Evolutionary conservation across 2,888 invertebrate genomes (phyloP), one percentile per base, ranked within the genome.

Genomic region (Drosophila kokeensis): DNA sequence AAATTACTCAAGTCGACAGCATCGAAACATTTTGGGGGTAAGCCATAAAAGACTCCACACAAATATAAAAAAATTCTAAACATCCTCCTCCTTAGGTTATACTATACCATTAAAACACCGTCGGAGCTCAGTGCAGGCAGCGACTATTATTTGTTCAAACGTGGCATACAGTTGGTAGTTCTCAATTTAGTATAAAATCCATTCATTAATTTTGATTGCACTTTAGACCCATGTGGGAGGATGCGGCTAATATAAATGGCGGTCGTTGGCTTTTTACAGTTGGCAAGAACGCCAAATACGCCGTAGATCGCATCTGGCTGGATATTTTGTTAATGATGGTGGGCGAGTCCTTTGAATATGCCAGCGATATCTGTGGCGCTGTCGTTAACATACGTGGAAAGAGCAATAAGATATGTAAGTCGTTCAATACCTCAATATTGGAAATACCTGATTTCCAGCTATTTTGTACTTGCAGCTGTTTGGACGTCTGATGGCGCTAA

Each of bases 21-120:
- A 87, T 87, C 11, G 89, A 84, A 68, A 87, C 85, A 21, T 87
- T 87, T 50, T 87, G 87, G 90, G 67, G 83, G 98, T 97, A 97
- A 94, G 59, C 29, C n/a, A n/a, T 1, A 18, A 7, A 21, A 2
- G 21, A 42, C 4, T 21, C 21, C 3, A 21, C 21, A 7, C 21
- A 13, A 6, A 1, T 2, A 11, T 2, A 11, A 5, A n/a, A 8
- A 13, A n/a, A n/a, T 57, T 29, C 98, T 97, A 97, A 94, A 7
- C 15, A 34, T 21, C 13, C 34, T 30, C 8, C 48, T 36, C 53
- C 24, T 11, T 34, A 90, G 88, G 8, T 62, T 87, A 32, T 85
- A 90, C 32, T 86, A 90, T 32, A 90, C 90, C n/a, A 88, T 87
- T 6, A 88, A 85, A 53, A 67, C 86, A 7, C 87, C 87, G 18